Evolutionary conservation across 2,113 vertebrate genomes (phyloP).

Genomic region (Phrynosoma blainvillii): DNA sequence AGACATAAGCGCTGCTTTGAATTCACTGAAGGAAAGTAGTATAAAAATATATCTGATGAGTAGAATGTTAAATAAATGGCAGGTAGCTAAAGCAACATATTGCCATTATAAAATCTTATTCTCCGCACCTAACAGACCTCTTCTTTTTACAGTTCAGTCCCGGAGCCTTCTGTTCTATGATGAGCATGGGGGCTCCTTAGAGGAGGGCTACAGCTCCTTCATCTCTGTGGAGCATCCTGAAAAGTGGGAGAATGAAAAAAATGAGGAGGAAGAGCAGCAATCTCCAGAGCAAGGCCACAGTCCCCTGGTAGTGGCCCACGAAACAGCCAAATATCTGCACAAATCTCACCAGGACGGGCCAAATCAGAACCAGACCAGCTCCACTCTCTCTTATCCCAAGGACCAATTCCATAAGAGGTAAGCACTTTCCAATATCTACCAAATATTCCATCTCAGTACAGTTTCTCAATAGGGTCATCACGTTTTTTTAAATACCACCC

Average conservation of each 20-base stretch:
- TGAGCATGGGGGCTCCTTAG: conserved; percentile 84
- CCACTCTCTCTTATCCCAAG: conserved; percentile 75
- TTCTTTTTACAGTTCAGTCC: conserved; percentile 87
- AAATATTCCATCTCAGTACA: background rate
- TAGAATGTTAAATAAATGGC: background rate
- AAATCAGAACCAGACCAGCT: conserved; percentile 73
- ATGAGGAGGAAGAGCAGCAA: conserved; percentile 65
- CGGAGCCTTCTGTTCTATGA: conserved; percentile 96
- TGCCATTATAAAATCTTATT: background rate
- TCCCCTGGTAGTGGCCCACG: conserved; percentile 73
- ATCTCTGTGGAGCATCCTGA: conserved; percentile 83
- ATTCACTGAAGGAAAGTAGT: background rate
- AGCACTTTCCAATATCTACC: conserved; percentile 16
- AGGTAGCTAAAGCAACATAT: background rate
- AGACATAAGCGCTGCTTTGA: background rate
- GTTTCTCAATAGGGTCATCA: background rate
- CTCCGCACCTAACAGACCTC: conserved; percentile 3
- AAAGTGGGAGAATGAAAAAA: conserved; percentile 78
- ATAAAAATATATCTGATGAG: background rate
- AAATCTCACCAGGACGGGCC: conserved; percentile 71
- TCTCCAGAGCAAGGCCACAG: conserved; percentile 64
- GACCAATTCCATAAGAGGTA: conserved; percentile 79
- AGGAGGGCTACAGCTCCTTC: conserved; percentile 81
- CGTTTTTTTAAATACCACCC: background rate
- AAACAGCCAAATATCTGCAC: conserved; percentile 83